phyloP scores from a whole-genome alignment of 2,113 vertebrate genomes.

The Phrynosoma blainvillii region DNA sequence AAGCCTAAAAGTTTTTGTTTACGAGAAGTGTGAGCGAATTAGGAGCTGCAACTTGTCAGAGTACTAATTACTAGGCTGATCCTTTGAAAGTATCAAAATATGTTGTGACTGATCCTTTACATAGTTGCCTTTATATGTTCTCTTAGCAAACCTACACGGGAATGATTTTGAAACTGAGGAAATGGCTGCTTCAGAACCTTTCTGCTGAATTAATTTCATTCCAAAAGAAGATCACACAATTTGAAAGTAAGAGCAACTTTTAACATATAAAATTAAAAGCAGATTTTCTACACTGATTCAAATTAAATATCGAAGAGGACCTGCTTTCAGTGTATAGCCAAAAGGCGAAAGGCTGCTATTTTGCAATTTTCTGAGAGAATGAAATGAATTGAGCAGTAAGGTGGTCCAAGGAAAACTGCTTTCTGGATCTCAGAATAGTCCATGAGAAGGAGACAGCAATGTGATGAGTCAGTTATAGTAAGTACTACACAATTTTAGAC shows the following conservation, averaged over 20 bases:
- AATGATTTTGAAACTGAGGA: constrained; percentile 25
- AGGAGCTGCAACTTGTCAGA: not conserved
- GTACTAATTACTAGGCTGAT: constrained; percentile 3
- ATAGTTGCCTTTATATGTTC: not conserved
- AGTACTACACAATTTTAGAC: not conserved
- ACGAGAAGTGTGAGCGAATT: constrained; percentile 12
- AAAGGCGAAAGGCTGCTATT: not conserved
- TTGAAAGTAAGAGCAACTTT: not conserved
- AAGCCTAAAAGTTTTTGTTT: not conserved
- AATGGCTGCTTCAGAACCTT: not conserved
- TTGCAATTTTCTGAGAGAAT: not conserved
- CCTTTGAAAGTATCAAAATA: not conserved
- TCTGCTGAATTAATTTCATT: constrained; percentile 6
- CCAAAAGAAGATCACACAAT: not conserved
- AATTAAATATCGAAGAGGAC: not conserved
- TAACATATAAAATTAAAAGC: not conserved
- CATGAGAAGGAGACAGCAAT: constrained; percentile 13
- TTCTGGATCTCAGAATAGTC: constrained; percentile 24
- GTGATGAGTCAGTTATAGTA: not conserved
- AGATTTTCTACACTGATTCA: not conserved
- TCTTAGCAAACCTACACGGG: constrained; percentile 14
- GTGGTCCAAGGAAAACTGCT: not conserved
- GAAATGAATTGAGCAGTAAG: not conserved
- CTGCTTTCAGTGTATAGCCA: not conserved
- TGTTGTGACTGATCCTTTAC: not conserved